Percentiles rank a stretch among this genome's conserved stretches.
These are phyloP conservation scores for Orientallactaga sibirica DNA, from an alignment of 2,797 vertebrate species.

Conservation along the genomic window DNA sequence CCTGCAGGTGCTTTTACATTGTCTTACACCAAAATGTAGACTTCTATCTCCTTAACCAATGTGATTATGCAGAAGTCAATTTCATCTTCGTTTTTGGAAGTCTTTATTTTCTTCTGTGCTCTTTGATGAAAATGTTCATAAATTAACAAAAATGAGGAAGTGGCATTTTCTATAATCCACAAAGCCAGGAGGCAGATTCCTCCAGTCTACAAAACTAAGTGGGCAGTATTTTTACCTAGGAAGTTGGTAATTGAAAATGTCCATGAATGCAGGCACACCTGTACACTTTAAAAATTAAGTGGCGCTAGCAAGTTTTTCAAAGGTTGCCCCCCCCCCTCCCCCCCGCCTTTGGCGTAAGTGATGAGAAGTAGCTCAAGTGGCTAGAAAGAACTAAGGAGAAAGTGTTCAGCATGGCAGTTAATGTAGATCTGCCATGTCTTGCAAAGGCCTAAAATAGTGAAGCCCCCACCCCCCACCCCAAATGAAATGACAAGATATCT, in stretches of 20 bases:
- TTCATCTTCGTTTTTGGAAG: slow-evolving; percentile 38
- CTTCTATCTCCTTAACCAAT: background rate
- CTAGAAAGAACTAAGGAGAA: slow-evolving; percentile 31
- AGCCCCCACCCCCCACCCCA: background rate
- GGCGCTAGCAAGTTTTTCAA: slow-evolving; percentile 29
- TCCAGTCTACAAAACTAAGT: background rate
- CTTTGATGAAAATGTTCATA: slow-evolving; percentile 36
- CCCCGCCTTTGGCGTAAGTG: background rate
- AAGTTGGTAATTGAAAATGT: background rate
- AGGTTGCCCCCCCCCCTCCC: background rate
- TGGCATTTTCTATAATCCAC: background rate
- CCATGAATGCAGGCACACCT: background rate
- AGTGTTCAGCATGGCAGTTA: background rate
- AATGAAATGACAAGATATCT: background rate
- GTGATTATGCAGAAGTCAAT: background rate
- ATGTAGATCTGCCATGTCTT: slow-evolving; percentile 52
- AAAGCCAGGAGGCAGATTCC: background rate
- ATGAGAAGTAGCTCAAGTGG: background rate
- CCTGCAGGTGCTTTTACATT: background rate
- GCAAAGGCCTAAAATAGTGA: slow-evolving; percentile 19
- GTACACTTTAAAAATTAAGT: slow-evolving; percentile 9
- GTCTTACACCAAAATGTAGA: background rate
- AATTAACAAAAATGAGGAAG: background rate
- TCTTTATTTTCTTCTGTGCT: background rate
- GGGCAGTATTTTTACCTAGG: background rate